phyloP scores from a whole-genome alignment of 2,797 vertebrate genomes.

The Aulostomus chinensis region DNA sequence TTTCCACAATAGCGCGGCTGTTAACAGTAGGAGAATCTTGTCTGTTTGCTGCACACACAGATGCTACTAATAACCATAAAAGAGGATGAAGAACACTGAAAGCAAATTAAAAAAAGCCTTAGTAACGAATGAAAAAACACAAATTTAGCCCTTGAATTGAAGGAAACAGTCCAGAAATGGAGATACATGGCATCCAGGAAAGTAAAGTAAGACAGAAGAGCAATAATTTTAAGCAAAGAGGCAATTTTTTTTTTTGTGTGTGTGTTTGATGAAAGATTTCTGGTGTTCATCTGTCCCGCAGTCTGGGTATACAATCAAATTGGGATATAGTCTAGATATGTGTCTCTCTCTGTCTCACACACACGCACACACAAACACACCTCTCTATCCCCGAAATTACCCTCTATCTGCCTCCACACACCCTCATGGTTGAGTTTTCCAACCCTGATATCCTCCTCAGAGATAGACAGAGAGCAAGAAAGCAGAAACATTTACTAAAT shows the following conservation, averaged over 20 bases:
- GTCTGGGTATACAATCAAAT: constrained; percentile 61
- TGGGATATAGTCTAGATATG: constrained; percentile 59
- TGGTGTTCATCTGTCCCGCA: constrained; percentile 5
- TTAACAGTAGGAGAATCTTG: constrained; percentile 42
- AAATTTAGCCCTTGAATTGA: constrained; percentile 84
- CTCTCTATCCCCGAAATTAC: no score
- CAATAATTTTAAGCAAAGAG: constrained; percentile 34
- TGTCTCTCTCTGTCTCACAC: constrained; percentile 41
- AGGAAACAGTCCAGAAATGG: constrained; percentile 58
- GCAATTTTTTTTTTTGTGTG: constrained; percentile 35
- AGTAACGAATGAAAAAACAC: constrained; percentile 62
- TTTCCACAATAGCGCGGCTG: constrained; percentile 56
- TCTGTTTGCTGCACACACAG: constrained; percentile 29
- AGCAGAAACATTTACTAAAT: constrained; percentile 60
- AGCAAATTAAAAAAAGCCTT: constrained; percentile 54
- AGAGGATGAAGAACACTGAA: constrained; percentile 41
- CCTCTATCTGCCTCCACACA: constrained; percentile 14
- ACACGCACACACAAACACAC: constrained; percentile 1
- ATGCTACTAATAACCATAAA: constrained; percentile 35
- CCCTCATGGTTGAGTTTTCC: constrained; percentile 32
- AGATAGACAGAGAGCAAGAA: constrained; percentile 43
- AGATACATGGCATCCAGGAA: constrained; percentile 46
- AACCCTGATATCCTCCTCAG: constrained; percentile 28
- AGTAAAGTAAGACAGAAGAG: constrained; percentile 47
- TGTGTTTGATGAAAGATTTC: constrained; percentile 30